phyloP scores from a whole-genome alignment of 2,888 invertebrate genomes.

The Parthenolecanium corni region DNA sequence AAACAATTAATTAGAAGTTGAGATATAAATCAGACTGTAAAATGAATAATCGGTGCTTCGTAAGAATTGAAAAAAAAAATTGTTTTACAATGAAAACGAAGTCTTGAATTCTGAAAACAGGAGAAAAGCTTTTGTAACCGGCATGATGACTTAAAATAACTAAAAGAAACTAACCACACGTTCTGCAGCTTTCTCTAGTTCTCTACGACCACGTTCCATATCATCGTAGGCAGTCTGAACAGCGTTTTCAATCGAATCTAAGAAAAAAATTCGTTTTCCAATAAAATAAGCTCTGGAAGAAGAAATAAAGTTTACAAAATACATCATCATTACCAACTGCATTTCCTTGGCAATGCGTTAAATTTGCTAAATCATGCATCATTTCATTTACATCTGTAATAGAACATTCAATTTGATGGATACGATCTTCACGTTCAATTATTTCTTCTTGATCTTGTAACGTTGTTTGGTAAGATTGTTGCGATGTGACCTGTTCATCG shows the following conservation, averaged over 20 bases:
- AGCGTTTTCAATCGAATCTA: conserved; percentile 19
- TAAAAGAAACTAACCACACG: not conserved
- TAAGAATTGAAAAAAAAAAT: too few relatives aligned
- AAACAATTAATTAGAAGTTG: not conserved
- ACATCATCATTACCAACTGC: conserved; percentile 3
- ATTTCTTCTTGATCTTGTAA: conserved; percentile 20
- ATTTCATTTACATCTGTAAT: conserved; percentile 22
- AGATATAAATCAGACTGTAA: not conserved
- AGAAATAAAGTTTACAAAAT: not conserved
- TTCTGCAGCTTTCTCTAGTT: conserved; percentile 22
- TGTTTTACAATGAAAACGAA: too few relatives aligned
- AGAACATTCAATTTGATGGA: conserved; percentile 17
- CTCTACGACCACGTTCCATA: conserved; percentile 14
- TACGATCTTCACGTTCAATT: conserved; percentile 13
- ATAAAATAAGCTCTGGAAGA: not conserved
- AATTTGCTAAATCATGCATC: conserved; percentile 21
- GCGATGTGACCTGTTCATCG: conserved; percentile 8
- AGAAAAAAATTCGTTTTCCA: too few relatives aligned
- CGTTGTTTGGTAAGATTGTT: conserved; percentile 17
- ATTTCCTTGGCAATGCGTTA: conserved; percentile 7
- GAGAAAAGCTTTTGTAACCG: too few relatives aligned
- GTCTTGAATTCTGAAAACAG: too few relatives aligned
- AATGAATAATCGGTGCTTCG: not conserved
- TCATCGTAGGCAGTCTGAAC: conserved; percentile 9
- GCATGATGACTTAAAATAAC: not conserved